Percentiles rank a stretch among this genome's conserved stretches.
phyloP scores from a whole-genome alignment of 37 sponge, comb jelly and placozoan genomes.

The Ianthella basta region DNA sequence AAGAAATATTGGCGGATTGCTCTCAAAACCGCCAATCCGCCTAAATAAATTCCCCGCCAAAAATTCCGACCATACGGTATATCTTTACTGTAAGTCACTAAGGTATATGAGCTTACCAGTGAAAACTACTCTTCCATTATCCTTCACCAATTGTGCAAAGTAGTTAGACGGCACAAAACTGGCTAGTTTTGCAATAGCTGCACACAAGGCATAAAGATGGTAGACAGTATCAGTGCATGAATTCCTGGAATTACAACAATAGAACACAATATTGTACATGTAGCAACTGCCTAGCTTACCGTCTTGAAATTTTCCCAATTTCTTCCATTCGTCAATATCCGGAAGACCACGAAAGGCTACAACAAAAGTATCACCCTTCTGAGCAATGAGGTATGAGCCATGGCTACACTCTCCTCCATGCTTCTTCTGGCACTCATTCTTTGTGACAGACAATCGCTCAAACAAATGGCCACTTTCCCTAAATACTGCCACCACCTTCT shows the following conservation, averaged over 20 bases:
- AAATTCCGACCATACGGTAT: too few species aligned
- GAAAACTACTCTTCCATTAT: slow-evolving; percentile 43
- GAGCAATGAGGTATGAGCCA: background rate
- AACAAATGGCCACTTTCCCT: background rate
- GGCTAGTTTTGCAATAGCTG: slow-evolving; percentile 35
- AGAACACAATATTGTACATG: too few species aligned
- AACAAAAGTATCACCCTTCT: background rate
- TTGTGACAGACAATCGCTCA: background rate
- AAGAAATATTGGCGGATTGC: too few species aligned
- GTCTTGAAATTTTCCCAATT: background rate
- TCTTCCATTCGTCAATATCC: background rate
- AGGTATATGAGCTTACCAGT: slow-evolving; percentile 61
- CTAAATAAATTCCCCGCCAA: too few species aligned
- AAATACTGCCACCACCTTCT: background rate
- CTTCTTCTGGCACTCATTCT: background rate
- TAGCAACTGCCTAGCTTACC: too few species aligned
- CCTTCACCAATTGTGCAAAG: slow-evolving; percentile 46
- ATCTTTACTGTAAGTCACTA: too few species aligned
- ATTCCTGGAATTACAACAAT: too few species aligned
- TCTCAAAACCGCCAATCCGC: too few species aligned
- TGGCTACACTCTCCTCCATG: background rate
- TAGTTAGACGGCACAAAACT: slow-evolving; percentile 47
- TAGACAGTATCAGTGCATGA: too few species aligned
- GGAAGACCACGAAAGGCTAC: slow-evolving; percentile 5
- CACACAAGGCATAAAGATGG: too few species aligned